Base-by-base conservation (phyloP, 2,797 vertebrate species). In the Xenops minutus region DNA sequence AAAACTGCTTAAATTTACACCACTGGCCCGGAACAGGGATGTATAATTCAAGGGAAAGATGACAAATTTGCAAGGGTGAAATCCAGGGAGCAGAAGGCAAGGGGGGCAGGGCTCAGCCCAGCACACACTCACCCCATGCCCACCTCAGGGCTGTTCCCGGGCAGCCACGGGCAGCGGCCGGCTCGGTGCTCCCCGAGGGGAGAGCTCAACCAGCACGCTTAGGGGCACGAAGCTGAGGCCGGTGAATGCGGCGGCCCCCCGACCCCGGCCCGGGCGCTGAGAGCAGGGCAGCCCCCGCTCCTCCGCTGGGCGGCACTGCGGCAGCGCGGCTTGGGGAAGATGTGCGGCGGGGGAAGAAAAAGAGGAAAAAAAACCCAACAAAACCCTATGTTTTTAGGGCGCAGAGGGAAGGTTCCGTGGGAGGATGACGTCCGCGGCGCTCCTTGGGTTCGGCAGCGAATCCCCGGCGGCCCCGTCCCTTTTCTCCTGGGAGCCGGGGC, bases 291-390 rank as follows among this genome's bases (percentile, higher is more conserved):
- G 66, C 14, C 30, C 39, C 26, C 5, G 37, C 23, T 26, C 19
- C 46, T 36, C 66, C 89, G 54, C 81, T 55, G 73, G 89, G 92
- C 54, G 94, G 94, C 89, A 3, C 59, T 93, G 94, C 73, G 58
- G 80, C 34, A 17, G 84, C 88, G 85, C 61, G 43, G 85, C 32
- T 39, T 32, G 29, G 43, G 48, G 14, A 26, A 9, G 24, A 9
- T 14, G 23, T n/a, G 7, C 14, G 14, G 2, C 24, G 24, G 24
- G 7, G 4, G 5, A 15, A 49, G 46, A 52, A 30, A 30, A 26
- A 48, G 14, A 48, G 21, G 10, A 46, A 30, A 54, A 32, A 15
- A 20, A 32, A 32, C 20, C 18, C 52, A 24, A n/a, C 14, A 64
- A n/a, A 64, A 44, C 17, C 32, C 32, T 24, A 32, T 6, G 24